Evolutionary conservation across 1,140 invertebrate genomes (phyloP).

Genomic region (Orchesella cincta): DNA sequence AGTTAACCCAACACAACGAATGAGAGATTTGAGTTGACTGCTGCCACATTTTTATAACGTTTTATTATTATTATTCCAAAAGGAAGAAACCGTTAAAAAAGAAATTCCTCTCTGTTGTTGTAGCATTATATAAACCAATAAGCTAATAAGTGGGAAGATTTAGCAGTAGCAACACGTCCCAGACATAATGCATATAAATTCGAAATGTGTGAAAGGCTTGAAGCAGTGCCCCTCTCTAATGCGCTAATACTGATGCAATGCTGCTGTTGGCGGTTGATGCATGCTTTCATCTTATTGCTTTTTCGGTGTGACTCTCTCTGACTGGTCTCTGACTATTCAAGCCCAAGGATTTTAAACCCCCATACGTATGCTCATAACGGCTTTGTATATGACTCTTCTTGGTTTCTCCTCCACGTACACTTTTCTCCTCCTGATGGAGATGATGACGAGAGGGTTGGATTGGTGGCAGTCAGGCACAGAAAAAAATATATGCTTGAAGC

Average conservation of each 20-base stretch:
- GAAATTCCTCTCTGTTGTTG: too few relatives aligned
- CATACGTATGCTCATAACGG: conserved; percentile 11
- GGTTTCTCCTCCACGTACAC: not conserved
- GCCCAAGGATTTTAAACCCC: conserved; percentile 26
- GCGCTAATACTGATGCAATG: conserved; percentile 23
- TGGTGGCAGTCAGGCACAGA: not conserved
- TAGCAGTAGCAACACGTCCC: conserved; percentile 20
- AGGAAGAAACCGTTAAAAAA: too few relatives aligned
- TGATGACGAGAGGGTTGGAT: conserved; percentile 9
- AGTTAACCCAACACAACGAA: too few relatives aligned
- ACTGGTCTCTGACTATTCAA: not conserved
- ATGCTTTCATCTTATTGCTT: conserved; percentile 18
- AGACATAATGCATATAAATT: conserved; percentile 12
- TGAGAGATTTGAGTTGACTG: too few relatives aligned
- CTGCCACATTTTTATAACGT: too few relatives aligned
- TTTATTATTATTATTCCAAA: too few relatives aligned
- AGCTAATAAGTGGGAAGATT: not conserved
- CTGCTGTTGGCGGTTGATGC: conserved; percentile 9
- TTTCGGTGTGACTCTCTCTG: not conserved
- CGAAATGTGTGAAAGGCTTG: conserved; percentile 9
- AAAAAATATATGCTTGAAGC: not conserved
- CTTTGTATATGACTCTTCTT: not conserved
- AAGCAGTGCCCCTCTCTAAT: conserved; percentile 1
- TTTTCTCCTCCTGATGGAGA: not conserved
- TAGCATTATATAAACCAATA: not conserved